A percentile compares a stretch with the other conserved stretches of the same genome.
phyloP scores from a whole-genome alignment of 2,797 vertebrate genomes.

The Novumbra hubbsi region DNA sequence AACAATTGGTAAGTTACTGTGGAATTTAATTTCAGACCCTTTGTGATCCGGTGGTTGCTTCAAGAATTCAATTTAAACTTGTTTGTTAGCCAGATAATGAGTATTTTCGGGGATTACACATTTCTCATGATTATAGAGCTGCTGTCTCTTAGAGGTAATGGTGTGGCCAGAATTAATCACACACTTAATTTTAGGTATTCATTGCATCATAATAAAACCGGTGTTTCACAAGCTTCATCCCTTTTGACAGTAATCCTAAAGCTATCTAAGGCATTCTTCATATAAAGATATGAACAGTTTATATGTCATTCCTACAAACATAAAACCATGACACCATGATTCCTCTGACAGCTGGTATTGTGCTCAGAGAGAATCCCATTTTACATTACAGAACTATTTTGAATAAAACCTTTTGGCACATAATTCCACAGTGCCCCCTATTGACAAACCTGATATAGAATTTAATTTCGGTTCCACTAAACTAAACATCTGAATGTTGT shows the following conservation, averaged over 20 bases:
- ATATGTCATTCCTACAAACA: background rate
- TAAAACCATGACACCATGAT: background rate
- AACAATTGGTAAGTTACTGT: background rate
- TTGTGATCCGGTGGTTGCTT: background rate
- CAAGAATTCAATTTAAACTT: background rate
- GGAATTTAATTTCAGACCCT: background rate
- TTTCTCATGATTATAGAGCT: background rate
- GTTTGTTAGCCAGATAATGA: background rate
- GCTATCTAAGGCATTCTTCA: background rate
- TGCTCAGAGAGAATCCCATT: background rate
- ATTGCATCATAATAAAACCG: conserved; percentile 17
- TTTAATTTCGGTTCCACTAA: background rate
- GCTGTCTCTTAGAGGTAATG: background rate
- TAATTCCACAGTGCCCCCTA: conserved; percentile 46
- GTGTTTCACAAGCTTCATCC: conserved; percentile 1
- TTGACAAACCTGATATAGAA: conserved; percentile 11
- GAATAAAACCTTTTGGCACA: background rate
- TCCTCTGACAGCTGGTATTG: conserved; percentile 1
- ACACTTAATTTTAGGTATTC: background rate
- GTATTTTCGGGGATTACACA: background rate
- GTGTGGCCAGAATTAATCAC: background rate
- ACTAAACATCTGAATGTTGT: background rate
- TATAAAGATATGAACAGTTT: background rate
- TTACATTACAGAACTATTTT: background rate
- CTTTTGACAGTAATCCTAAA: background rate